Evolutionary conservation across 2,888 invertebrate genomes (phyloP).

Genomic region (Neoaliturus tenellus): DNA sequence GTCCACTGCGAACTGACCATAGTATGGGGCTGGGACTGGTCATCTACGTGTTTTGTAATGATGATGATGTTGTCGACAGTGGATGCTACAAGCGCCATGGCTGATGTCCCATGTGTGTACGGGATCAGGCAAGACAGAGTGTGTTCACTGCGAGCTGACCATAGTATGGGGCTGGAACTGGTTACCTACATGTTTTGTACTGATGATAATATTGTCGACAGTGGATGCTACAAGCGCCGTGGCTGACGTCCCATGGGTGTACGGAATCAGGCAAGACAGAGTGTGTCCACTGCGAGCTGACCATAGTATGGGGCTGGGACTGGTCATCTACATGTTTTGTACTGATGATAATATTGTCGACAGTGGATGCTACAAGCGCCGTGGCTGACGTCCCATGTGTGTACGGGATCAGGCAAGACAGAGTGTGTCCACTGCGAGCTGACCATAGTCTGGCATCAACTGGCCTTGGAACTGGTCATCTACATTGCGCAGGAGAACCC

Average conservation of each 20-base stretch:
- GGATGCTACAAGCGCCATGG: conserved; percentile 85
- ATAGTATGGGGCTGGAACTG: conserved; percentile 92
- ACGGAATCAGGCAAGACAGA: conserved; percentile 76
- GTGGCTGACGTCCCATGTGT: conserved; percentile 80
- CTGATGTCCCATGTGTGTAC: conserved; percentile 78
- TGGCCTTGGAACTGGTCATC: conserved; percentile 87
- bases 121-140: conserved; percentile 78
- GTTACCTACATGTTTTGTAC: conserved; percentile 89
- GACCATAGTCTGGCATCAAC: conserved; percentile 95
- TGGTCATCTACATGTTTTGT: conserved; percentile 88
- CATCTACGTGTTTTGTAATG: too few relatives aligned
- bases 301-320: conserved; percentile 92
- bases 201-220: too few relatives aligned
- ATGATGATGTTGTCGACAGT: conserved; percentile 74
- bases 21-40: conserved; percentile 92
- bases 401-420: conserved; percentile 73
- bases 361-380: conserved; percentile 81
- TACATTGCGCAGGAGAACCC: conserved; percentile 87
- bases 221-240: conserved; percentile 82
- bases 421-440: conserved; percentile 97
- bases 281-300: conserved; percentile 95
- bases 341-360: background rate
- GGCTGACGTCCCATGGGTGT: conserved; percentile 80
- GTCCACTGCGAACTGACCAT: conserved; percentile 95
- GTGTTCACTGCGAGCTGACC: conserved; percentile 94